Evolutionary conservation across 2,888 invertebrate species (phyloP), one percentile per base, ranked within the genome.

Genomic region (Galerucella nymphaeae): DNA sequence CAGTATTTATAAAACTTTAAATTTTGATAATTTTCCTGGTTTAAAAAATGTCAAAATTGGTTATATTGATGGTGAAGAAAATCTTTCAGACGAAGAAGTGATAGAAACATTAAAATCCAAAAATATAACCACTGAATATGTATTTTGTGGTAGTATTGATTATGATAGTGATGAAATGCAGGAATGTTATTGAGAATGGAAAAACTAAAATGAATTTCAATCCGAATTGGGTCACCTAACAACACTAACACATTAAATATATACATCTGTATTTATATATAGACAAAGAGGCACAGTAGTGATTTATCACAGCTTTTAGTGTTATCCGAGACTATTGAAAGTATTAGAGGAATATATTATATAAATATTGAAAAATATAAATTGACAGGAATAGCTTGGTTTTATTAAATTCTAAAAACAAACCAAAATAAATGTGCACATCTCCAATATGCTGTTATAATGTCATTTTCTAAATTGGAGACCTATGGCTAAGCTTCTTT

Each of bases 101-200:
- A 20, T 69, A 2, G 69, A 61, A 53, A 62, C 2, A 14, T 41
- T 69, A 6, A 61, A 53, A 41, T 61, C 69, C 3, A 69, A 62
- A 41, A 41, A 50, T 41, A 62, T 69, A 20, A 69, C 48, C 10
- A 53, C 69, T 30, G 69, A 69, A 53, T 69, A 53, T 41, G 62
- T 69, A 16, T 69, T 69, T 41, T 69, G 69, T 69, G 69, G 69
- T 13, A 69, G 38, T 14, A n/a, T 69, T 50, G 69, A 69, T n/a
- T 69, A n/a, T 23, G 55, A 62, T 14, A 45, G 30, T 48, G 48
- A 48, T 69, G 62, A 62, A 11, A 42, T 58, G 18, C 55, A 41
- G 62, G 62, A 69, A 55, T 69, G 69, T 20, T 69, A 18, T 50
- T 69, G 41, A 67, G 10, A 38, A n/a, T 1, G 3, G 18, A 18